Percentiles rank a stretch among this genome's conserved stretches.
Evolutionary conservation across 2,888 invertebrate genomes (phyloP).

Genomic region (Hirudinaria manillensis): DNA sequence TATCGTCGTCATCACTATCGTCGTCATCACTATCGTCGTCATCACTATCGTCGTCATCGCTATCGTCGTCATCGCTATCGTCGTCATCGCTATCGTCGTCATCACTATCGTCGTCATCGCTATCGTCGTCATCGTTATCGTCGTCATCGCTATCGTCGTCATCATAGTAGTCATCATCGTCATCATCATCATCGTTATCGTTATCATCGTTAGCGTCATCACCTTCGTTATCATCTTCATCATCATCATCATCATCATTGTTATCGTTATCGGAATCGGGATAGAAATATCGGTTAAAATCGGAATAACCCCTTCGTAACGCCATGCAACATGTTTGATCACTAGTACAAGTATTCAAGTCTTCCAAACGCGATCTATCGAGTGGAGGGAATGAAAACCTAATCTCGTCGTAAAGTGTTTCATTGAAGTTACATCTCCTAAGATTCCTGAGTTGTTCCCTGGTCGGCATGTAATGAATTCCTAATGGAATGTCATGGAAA

Average conservation of each 20-base stretch:
- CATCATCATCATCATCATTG: slow-evolving; percentile 1
- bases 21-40: neutral
- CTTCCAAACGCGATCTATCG: too few relatives aligned
- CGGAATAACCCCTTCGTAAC: too few relatives aligned
- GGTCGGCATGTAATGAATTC: too few relatives aligned
- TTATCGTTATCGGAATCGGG: neutral
- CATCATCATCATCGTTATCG: neutral
- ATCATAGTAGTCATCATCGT: neutral
- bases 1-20: neutral
- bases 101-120: neutral
- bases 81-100: neutral
- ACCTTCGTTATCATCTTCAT: neutral
- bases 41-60: neutral
- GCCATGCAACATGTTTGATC: too few relatives aligned
- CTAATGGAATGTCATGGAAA: too few relatives aligned
- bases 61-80: neutral
- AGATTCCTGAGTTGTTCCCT: too few relatives aligned
- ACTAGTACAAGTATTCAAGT: too few relatives aligned
- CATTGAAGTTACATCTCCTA: too few relatives aligned
- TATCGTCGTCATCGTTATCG: neutral
- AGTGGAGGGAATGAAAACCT: too few relatives aligned
- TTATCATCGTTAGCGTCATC: neutral
- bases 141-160: neutral
- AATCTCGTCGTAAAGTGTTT: too few relatives aligned
- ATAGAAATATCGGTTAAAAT: neutral